These are phyloP conservation scores for Ethmia dodecea DNA, from an alignment of 2,888 invertebrate species.

Conservation along the genomic window DNA sequence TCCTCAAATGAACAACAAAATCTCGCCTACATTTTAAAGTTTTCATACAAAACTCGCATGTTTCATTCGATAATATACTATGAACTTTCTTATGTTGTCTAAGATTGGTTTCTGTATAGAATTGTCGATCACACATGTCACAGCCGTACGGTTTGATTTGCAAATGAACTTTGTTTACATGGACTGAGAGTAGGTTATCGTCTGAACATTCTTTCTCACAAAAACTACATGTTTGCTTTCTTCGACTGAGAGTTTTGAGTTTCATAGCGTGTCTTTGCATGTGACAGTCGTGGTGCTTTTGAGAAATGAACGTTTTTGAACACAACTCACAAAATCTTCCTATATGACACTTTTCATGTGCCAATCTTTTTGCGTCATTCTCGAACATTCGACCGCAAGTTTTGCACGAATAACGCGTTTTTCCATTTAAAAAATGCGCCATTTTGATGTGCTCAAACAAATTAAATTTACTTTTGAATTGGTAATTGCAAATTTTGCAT, in stretches of 20 bases:
- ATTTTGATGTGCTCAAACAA: constrained; percentile 56
- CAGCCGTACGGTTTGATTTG: constrained; percentile 63
- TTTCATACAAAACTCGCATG: constrained; percentile 53
- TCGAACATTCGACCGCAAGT: constrained; percentile 44
- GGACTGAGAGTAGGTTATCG: constrained; percentile 52
- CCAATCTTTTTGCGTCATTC: constrained; percentile 27
- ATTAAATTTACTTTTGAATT: constrained; percentile 50
- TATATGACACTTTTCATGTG: constrained; percentile 40
- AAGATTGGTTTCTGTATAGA: constrained; percentile 55
- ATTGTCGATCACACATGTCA: constrained; percentile 64
- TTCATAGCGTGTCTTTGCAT: constrained; percentile 46
- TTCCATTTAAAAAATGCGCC: constrained; percentile 35
- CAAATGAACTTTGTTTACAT: constrained; percentile 63
- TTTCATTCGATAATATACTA: constrained; percentile 39
- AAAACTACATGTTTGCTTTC: constrained; percentile 51
- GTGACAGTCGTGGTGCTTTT: constrained; percentile 40
- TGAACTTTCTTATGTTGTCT: constrained; percentile 54
- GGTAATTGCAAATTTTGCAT: constrained; percentile 37
- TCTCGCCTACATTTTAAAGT: constrained; percentile 44
- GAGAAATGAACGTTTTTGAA: constrained; percentile 41
- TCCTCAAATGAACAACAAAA: constrained; percentile 57
- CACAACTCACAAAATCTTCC: constrained; percentile 45
- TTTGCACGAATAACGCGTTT: constrained; percentile 33
- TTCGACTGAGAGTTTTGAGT: constrained; percentile 30
- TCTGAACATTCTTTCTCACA: constrained; percentile 55